Percentiles rank a stretch among this genome's conserved stretches.
phyloP scores from a whole-genome alignment of 1,140 invertebrate species.

The Drosophila azteca region DNA sequence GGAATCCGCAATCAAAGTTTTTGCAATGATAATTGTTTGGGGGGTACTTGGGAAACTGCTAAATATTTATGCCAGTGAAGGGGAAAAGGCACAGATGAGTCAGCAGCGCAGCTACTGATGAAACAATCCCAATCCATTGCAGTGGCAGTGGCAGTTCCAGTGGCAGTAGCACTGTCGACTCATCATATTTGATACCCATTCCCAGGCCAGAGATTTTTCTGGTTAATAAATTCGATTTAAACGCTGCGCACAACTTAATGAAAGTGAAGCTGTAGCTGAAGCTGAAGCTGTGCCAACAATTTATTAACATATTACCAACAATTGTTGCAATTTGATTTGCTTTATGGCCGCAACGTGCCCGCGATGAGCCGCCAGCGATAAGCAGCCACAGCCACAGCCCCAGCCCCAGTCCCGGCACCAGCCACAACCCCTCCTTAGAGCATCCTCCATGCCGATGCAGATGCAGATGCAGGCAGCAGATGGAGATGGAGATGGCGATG shows the following conservation, averaged over 20 bases:
- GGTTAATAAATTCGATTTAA: conserved; percentile 60
- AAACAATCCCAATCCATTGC: conserved; percentile 7
- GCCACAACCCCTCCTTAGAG: not conserved
- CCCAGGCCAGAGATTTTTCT: conserved; percentile 34
- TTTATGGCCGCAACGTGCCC: conserved; percentile 72
- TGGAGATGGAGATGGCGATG: conserved; percentile 23
- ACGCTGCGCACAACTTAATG: conserved; percentile 56
- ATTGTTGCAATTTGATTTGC: conserved; percentile 82
- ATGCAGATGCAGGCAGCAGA: not conserved
- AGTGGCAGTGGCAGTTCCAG: conserved; percentile 33
- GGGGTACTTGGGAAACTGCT: conserved; percentile 25
- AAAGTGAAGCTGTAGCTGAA: conserved; percentile 56
- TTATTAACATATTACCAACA: conserved; percentile 82
- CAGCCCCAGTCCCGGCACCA: conserved; percentile 19
- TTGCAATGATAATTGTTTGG: conserved; percentile 55
- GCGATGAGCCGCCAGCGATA: conserved; percentile 70
- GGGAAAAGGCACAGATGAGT: conserved; percentile 31
- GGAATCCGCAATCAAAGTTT: conserved; percentile 44
- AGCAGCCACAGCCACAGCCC: conserved; percentile 22
- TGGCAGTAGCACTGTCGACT: not conserved
- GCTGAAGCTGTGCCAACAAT: conserved; percentile 45
- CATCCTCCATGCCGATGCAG: too few species aligned
- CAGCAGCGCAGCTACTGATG: conserved; percentile 25
- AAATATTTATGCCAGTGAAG: conserved; percentile 67
- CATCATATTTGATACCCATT: conserved; percentile 9